Base-by-base conservation (phyloP, 2,113 vertebrate species). In the Myodes glareolus region DNA sequence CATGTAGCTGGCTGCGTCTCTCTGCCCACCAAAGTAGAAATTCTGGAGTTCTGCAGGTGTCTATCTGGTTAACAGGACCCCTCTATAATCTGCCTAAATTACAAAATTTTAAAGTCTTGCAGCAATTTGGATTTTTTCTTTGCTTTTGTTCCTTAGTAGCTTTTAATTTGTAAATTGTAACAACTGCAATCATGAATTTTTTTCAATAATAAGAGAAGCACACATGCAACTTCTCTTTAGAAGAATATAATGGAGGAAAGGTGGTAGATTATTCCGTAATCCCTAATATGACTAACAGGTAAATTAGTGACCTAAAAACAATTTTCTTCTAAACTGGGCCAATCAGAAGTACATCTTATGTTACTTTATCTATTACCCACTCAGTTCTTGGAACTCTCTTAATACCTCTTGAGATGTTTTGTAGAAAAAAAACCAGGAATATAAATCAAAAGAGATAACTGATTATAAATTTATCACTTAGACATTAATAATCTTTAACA, bases 81-180 rank as follows among this genome's bases (percentile, higher is more conserved):
- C 76, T 92, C 91, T 78, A 89, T 55, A 92, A 91, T 70, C 55
- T 95, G 31, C 23, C 29, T 70, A 97, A 82, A 50, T 91, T 89
- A 70, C 81, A 72, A 45, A 88, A 67, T 92, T 92, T 65, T 65
- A 52, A 93, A 92, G 36, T 70, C 23, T 80, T 94, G 14, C 25
- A 92, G 9, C 3, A 93, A 81, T 90, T 93, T 77, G 70, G 8
- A 55, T 39, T 2, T 31, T 39, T 61, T 86, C 88, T 19, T 19
- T 80, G 29, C 27, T 31, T 45, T 91, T 61, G 72, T 86, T 12
- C 11, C 19, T 93, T 47, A 84, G 45, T 85, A 88, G 63, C 72
- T 96, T 94, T 96, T 92, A 91, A n/a, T 88, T 77, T 94, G 36
- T 87, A 68, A 97, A 65, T n/a, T 61, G 78, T 77, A 91, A 90